phyloP scores from a whole-genome alignment of 2,113 vertebrate species.

The Strigops habroptila region DNA sequence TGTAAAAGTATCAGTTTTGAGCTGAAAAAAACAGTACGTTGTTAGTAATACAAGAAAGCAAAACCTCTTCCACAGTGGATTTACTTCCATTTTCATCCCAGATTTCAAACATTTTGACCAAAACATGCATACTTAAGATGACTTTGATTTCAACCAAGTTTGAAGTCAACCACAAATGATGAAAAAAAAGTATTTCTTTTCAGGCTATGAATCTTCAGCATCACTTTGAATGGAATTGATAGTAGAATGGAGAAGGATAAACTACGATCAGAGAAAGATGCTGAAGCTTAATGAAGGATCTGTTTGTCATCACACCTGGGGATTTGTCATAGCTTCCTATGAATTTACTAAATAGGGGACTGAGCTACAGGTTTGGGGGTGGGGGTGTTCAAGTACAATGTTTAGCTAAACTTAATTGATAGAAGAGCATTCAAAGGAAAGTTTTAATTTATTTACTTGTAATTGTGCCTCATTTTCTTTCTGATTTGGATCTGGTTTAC shows the following conservation, averaged over 20 bases:
- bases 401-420: neutral
- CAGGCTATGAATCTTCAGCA: neutral
- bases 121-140: neutral
- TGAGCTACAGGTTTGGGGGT: neutral
- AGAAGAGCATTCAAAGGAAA: neutral
- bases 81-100: neutral
- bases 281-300: neutral
- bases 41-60: neutral
- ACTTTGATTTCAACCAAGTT: neutral
- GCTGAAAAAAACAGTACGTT: neutral
- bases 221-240: neutral
- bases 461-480: neutral
- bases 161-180: neutral
- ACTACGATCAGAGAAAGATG: neutral
- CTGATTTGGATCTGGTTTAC: neutral
- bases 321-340: neutral
- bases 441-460: neutral
- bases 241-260: slow-evolving; percentile 33
- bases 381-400: neutral
- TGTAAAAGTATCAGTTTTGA: neutral
- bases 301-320: neutral
- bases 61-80: neutral
- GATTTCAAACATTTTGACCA: neutral
- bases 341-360: neutral
- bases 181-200: slow-evolving; percentile 25